These are phyloP conservation scores for Argentina silus DNA, from an alignment of 2,797 vertebrate genomes.

Conservation along the genomic window DNA sequence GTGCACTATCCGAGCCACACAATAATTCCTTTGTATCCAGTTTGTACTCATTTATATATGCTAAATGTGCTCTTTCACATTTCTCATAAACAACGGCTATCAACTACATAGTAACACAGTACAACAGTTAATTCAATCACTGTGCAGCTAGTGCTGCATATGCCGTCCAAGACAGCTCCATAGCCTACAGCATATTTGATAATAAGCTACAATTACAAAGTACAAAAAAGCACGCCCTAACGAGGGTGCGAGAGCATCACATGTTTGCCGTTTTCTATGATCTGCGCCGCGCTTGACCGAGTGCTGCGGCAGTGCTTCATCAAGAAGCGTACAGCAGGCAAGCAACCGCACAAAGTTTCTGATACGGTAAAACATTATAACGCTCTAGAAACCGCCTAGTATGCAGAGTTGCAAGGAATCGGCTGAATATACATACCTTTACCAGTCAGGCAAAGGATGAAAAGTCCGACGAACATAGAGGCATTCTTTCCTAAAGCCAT, in stretches of 20 bases:
- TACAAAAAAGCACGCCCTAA: not conserved
- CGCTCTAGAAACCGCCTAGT: slow-evolving; percentile 2
- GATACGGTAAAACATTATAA: not conserved
- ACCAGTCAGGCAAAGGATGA: slow-evolving; percentile 61
- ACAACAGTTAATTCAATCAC: no score
- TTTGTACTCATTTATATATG: no score
- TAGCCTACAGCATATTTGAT: not conserved
- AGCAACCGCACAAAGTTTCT: slow-evolving; percentile 1
- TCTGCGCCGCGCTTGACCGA: not conserved
- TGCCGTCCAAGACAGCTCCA: not conserved
- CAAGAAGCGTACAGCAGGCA: not conserved
- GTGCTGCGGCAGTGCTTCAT: not conserved
- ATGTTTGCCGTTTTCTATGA: not conserved
- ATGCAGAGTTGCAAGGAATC: not conserved
- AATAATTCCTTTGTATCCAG: no score
- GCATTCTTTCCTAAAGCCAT: slow-evolving; percentile 60
- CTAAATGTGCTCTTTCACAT: no score
- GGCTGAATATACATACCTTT: slow-evolving; percentile 64
- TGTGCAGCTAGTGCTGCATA: no score
- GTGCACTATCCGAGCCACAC: no score
- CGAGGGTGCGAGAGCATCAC: not conserved
- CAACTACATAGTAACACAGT: no score
- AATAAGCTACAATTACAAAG: not conserved
- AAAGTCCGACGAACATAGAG: slow-evolving; percentile 56
- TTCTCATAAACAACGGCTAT: no score